These are phyloP conservation scores for Anas bahamensis DNA, from an alignment of 2,797 vertebrate species.

Conservation along the genomic window DNA sequence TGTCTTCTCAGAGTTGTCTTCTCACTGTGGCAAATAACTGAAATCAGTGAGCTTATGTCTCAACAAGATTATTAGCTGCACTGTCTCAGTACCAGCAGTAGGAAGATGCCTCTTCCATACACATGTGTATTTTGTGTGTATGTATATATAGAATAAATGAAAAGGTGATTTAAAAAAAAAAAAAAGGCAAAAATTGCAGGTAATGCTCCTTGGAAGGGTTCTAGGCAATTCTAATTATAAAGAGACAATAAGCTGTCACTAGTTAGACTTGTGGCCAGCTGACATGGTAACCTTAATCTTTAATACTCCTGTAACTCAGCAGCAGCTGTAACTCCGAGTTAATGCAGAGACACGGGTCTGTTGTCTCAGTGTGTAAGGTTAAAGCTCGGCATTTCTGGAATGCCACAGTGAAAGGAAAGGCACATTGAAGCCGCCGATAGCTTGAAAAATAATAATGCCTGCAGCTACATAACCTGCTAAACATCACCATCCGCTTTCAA, in stretches of 20 bases:
- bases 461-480: not conserved
- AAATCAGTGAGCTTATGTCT: not conserved
- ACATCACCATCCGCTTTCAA: not conserved
- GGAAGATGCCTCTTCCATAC: not conserved
- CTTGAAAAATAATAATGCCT: slow-evolving; percentile 34
- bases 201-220: not conserved
- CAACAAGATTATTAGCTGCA: not conserved
- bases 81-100: not conserved
- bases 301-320: not conserved
- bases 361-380: not conserved
- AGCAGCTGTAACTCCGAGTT: not conserved
- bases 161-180: not conserved
- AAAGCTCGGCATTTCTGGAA: not conserved
- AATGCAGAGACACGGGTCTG: not conserved
- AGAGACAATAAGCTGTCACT: not conserved
- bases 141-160: not conserved
- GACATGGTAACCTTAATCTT: not conserved
- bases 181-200: not conserved
- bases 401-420: not conserved
- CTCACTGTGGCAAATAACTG: not conserved
- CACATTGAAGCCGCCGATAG: not conserved
- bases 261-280: not conserved
- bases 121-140: not conserved
- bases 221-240: not conserved
- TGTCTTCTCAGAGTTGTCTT: not conserved